These are phyloP conservation scores for Myripristis murdjan DNA, from an alignment of 2,797 vertebrate genomes.

Conservation along the genomic window DNA sequence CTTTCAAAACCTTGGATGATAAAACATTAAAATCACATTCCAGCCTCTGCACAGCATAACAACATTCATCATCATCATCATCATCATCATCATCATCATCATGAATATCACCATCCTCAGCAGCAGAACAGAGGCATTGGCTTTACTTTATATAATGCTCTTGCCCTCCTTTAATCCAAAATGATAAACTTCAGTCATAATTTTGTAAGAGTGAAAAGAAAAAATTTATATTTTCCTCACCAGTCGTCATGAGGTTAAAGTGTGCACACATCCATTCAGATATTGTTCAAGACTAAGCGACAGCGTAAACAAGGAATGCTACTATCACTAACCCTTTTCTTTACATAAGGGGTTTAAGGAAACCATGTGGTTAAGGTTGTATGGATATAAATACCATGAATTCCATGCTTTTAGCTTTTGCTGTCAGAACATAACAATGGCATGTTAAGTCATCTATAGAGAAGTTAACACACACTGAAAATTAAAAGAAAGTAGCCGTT, in stretches of 20 bases:
- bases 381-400: slow-evolving; percentile 60
- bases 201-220: too few relatives aligned
- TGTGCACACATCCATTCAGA: not conserved
- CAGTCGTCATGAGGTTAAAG: not conserved
- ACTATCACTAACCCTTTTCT: slow-evolving; percentile 30
- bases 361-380: slow-evolving; percentile 3
- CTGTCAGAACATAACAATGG: not conserved
- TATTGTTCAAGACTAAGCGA: not conserved
- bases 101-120: too few relatives aligned
- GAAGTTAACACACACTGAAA: not conserved
- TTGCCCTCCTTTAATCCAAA: too few relatives aligned
- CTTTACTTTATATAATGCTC: too few relatives aligned
- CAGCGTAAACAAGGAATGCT: slow-evolving; percentile 6
- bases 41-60: too few relatives aligned
- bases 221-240: slow-evolving; percentile 17
- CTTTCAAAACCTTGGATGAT: too few relatives aligned
- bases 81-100: too few relatives aligned
- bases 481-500: too few relatives aligned
- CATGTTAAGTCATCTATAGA: slow-evolving; percentile 2
- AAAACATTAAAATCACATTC: not conserved
- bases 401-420: slow-evolving; percentile 52
- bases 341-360: slow-evolving; percentile 58
- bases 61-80: too few relatives aligned
- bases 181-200: too few relatives aligned
- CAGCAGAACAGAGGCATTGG: too few relatives aligned